Evolutionary conservation across 2,113 vertebrate species (phyloP), one percentile per base, ranked within the genome.

Genomic region (Phalacrocorax aristotelis): DNA sequence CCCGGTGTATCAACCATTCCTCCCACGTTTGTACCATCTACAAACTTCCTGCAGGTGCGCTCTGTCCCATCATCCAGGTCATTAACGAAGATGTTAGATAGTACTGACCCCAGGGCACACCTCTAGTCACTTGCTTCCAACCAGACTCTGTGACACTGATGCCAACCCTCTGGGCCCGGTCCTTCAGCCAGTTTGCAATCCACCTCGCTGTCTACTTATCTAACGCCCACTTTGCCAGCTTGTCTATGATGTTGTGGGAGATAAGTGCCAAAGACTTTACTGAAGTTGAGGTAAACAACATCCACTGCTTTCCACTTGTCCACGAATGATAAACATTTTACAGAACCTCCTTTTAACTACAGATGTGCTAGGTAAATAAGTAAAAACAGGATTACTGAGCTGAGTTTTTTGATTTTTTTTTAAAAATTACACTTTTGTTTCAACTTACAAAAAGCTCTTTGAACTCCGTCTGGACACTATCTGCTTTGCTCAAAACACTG

Each of bases 281-380:
- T 17, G 3, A 78, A 91, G 13, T 3, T 66, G 30, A 79, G 5
- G 9, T n/a, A 76, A 70, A 75, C 38, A 52, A 74, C 10, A 75
- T 70, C 40, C 16, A 48, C 14, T n/a, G 57, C 62, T 55, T 87
- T 89, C 42, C 20, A 49, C 25, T 77, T 46, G 38, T 71, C 62
- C 36, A 92, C 12, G 30, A 76, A 49, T 51, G 49, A 78, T 85
- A 95, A 94, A 89, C 75, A 92, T 96, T 90, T 54, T 65, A 95
- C 55, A 94, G 76, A 81, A 96, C 83, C 21, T 81, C 49, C 70
- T 95, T 90, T 52, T 95, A 93, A 91, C 48, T 74, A 96, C 93
- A 97, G 95, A 93, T 98, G 91, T 94, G 95, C 81, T n/a, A 82
- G 89, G 94, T 94, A 97, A 97, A 93, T 68, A 94, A 87, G 42